These are phyloP conservation scores for Meteorus colon DNA, from an alignment of 2,888 invertebrate genomes.

Conservation along the genomic window DNA sequence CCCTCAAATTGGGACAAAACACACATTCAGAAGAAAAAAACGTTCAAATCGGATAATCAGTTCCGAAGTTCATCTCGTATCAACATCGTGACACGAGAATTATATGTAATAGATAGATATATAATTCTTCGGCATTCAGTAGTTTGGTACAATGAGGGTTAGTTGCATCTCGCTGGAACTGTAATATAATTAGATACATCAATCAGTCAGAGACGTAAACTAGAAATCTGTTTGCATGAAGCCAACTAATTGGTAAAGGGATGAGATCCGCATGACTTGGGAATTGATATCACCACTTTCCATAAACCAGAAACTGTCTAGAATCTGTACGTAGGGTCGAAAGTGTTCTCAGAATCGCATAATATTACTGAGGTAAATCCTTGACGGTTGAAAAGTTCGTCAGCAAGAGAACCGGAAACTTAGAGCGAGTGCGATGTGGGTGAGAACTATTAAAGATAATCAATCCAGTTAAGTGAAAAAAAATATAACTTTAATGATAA, in stretches of 20 bases:
- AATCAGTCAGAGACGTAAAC: constrained; percentile 22
- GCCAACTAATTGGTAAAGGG: constrained; percentile 39
- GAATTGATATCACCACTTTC: constrained; percentile 12
- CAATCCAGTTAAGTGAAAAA: no score
- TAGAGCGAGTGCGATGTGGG: not conserved
- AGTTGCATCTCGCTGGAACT: not conserved
- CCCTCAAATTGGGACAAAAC: no score
- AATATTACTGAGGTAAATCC: constrained; percentile 33
- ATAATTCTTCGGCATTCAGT: not conserved
- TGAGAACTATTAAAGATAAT: no score
- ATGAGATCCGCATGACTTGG: constrained; percentile 17
- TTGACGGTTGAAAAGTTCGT: constrained; percentile 22
- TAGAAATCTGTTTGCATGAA: not conserved
- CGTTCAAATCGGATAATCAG: no score
- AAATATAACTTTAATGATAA: not conserved
- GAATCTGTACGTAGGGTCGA: not conserved
- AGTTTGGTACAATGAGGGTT: not conserved
- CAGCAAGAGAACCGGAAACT: no score
- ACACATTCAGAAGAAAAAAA: no score
- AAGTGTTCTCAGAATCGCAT: constrained; percentile 15
- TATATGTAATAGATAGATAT: no score
- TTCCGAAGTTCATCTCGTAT: no score
- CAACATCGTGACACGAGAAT: no score
- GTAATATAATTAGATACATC: constrained; percentile 26
- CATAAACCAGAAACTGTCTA: constrained; percentile 25